phyloP scores from a whole-genome alignment of 2,113 vertebrate species.

The Hippopotamus amphibius region DNA sequence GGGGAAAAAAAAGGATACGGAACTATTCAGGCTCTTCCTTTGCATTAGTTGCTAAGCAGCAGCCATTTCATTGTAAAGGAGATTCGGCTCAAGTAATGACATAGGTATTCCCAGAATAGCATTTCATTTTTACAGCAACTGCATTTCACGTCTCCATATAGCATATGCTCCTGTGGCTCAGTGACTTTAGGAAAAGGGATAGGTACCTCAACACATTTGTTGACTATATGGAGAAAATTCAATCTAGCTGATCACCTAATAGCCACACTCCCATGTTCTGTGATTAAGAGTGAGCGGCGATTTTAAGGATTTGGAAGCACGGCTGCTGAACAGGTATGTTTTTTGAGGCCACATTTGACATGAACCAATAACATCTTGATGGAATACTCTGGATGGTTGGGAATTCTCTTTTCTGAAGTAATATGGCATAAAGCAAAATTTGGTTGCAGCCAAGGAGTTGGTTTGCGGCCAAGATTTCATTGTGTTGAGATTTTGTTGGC shows the following conservation, averaged over 20 bases:
- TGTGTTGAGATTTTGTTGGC: conserved; percentile 29
- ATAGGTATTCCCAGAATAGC: conserved; percentile 62
- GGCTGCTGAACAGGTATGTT: neutral
- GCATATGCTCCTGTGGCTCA: neutral
- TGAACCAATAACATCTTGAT: neutral
- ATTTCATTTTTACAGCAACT: conserved; percentile 60
- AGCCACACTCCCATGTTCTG: neutral
- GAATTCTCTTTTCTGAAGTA: conserved; percentile 2
- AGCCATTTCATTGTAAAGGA: conserved; percentile 60
- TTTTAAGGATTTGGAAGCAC: neutral
- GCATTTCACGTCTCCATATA: neutral
- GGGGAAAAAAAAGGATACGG: neutral
- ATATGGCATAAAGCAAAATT: neutral
- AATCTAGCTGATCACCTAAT: neutral
- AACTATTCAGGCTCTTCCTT: neutral
- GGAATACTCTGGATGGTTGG: neutral
- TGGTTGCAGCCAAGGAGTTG: neutral
- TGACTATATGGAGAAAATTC: neutral
- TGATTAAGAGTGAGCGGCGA: neutral
- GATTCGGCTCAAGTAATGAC: conserved; percentile 62
- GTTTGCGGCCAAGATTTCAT: neutral
- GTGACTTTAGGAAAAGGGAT: neutral
- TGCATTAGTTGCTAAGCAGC: conserved; percentile 63
- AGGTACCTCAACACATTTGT: conserved; percentile 21
- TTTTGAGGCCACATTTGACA: neutral